Base-by-base conservation (phyloP, 2,888 invertebrate species). In the Gortyna flavago region DNA sequence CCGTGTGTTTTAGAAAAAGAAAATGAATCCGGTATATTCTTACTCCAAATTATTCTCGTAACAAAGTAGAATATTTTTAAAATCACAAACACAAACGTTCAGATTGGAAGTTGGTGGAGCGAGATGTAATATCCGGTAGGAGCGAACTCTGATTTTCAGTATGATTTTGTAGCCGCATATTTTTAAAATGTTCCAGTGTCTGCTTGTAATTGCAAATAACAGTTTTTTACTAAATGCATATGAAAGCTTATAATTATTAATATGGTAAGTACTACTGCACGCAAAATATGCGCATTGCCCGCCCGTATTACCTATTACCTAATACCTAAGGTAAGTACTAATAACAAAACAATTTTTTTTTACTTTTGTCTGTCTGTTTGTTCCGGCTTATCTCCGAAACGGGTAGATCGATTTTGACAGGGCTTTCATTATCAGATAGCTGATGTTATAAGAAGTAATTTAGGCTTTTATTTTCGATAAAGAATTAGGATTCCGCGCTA, bases 81-180 rank as follows among this genome's bases (percentile, higher is more conserved):
- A 72, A 85, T 75, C 61, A 81, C 64, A 75, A 85, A 85, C 41
- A 70, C 75, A 75, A 81, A 70, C 62, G 69, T 61, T 32, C 62
- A 54, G 65, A 85, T 81, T 85, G 72, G 70, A 83, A 83, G 35
- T 81, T 70, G 62, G 62, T 75, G 85, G n/a, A 75, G 81, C 85
- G 85, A 81, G 51, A n/a, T 75, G 69, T 85, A 83, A 85, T 85
- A 85, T 83, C 83, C 83, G 81, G 68, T 44, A 25, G 35, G 29
- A 80, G 29, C 21, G n/a, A 59, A 75, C 21, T 61, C 29, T 21
- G 68, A 62, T 67, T 74, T 70, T 67, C 59, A 65, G 59, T 62
- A 35, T 62, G n/a, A 72, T 66, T 65, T 73, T 81, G 7, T n/a
- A 62, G 54, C n/a, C 6, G 25, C 9, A 44, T 32, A 38, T 77